Evolutionary conservation across 2,113 vertebrate species (phyloP).

Genomic region (Poecilia latipinna): DNA sequence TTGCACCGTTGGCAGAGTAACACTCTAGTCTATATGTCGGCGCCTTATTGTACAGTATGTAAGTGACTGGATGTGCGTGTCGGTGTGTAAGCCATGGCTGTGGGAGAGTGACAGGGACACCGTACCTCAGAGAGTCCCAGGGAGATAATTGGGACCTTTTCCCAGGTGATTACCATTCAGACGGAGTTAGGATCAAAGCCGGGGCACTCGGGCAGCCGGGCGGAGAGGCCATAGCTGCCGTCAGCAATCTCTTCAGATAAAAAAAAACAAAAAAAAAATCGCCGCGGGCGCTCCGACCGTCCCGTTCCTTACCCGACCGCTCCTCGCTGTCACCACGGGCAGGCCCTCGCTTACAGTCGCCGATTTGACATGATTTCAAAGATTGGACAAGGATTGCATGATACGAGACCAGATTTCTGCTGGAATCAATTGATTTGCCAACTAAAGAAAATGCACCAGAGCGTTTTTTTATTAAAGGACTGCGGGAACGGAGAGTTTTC

Average conservation of each 20-base stretch:
- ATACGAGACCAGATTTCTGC: constrained; percentile 16
- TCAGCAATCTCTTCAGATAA: constrained; percentile 61
- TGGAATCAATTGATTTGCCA: constrained; percentile 11
- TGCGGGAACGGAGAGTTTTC: not conserved
- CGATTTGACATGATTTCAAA: constrained; percentile 33
- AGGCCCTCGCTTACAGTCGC: constrained; percentile 11
- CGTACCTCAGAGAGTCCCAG: constrained; percentile 44
- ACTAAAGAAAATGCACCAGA: constrained; percentile 1
- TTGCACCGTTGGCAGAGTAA: not conserved
- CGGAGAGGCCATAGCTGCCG: constrained; percentile 52
- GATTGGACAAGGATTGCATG: constrained; percentile 31
- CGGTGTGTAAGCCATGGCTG: constrained; percentile 29
- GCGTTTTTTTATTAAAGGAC: not conserved
- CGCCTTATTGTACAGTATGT: constrained; percentile 1
- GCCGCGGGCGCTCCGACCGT: not conserved
- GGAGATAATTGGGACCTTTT: constrained; percentile 75
- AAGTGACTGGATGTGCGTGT: constrained; percentile 27
- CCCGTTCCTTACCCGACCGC: constrained; percentile 33
- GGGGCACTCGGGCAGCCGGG: constrained; percentile 38
- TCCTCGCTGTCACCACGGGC: constrained; percentile 33
- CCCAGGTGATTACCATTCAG: constrained; percentile 72
- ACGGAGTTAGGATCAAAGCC: constrained; percentile 70
- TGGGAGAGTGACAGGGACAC: constrained; percentile 44
- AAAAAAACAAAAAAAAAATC: not conserved
- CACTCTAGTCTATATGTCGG: not conserved